Conservation (phyloP, 1,140 invertebrate species). For the Neodiprion lecontei region DNA sequence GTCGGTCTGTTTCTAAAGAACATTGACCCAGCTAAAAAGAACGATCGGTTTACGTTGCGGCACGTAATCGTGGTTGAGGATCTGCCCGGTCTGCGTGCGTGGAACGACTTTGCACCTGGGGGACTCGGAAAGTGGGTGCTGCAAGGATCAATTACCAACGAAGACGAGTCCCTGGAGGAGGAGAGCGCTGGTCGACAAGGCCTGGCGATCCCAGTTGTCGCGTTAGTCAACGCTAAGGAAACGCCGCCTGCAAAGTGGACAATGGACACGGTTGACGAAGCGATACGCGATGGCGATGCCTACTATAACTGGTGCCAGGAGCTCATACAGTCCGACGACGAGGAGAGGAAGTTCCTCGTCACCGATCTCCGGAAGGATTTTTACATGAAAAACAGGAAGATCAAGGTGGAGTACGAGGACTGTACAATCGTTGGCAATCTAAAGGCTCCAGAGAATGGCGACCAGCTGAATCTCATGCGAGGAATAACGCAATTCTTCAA, state of each 20-base stretch:
- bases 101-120: constrained; percentile 47
- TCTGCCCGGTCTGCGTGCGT: constrained; percentile 41
- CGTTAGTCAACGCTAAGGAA: constrained; percentile 38
- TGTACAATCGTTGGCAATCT: constrained; percentile 37
- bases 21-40: constrained; percentile 38
- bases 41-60: constrained; percentile 49
- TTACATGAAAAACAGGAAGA: constrained; percentile 44
- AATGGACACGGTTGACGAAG: constrained; percentile 35
- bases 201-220: constrained; percentile 44
- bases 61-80: constrained; percentile 40
- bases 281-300: constrained; percentile 42
- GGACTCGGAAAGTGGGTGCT: constrained; percentile 48
- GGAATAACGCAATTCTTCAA: constrained; percentile 45
- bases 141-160: constrained; percentile 40
- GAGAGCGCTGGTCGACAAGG: constrained; percentile 46
- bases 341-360: constrained; percentile 31
- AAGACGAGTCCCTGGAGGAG: constrained; percentile 42
- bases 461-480: constrained; percentile 29
- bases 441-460: constrained; percentile 15
- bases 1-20: constrained; percentile 38
- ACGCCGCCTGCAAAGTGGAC: constrained; percentile 42
- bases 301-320: constrained; percentile 48
- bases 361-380: constrained; percentile 42
- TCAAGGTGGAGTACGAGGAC: constrained; percentile 44
- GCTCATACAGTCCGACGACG: constrained; percentile 19